Evolutionary conservation across 2,888 invertebrate genomes (phyloP), one percentile per base, ranked within the genome.

Genomic region (Altica lythri): DNA sequence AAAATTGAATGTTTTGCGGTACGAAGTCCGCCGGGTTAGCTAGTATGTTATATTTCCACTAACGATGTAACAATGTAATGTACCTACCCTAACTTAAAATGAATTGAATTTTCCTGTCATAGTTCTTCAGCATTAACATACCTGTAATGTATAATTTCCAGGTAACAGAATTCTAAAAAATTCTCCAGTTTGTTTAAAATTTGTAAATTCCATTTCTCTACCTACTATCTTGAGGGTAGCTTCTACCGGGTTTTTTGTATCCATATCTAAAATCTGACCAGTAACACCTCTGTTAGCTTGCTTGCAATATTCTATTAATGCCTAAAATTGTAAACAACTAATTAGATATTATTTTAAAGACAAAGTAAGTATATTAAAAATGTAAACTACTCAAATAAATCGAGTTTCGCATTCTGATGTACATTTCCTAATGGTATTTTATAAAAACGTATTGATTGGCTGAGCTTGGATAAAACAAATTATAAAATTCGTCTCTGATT

Each of bases 91-190:
- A n/a, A n/a, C n/a, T n/a, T n/a, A n/a, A n/a, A n/a, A n/a, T n/a
- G n/a, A n/a, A n/a, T n/a, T n/a, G n/a, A n/a, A n/a, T n/a, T n/a
- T n/a, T n/a, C n/a, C n/a, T n/a, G n/a, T n/a, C n/a, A n/a, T n/a
- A n/a, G n/a, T n/a, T n/a, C n/a, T 2, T 22, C 4, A 13, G 2
- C 5, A 19, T 18, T 6, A 47, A 17, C 32, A 35, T 66, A 81
- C 81, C 75, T 81, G 75, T 18, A 86, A 65, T 22, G 72, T 75
- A 70, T 86, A 86, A 17, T 70, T 68, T 55, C 86, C 86, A 1
- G 86, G 85, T 43, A 85, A 69, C 8, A 86, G 72, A 34, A 86
- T 77, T 62, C 85, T 78, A 84, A 84, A 86, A 72, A 81, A 86
- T 72, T 85, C 85, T 43, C 86, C 87, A 68, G 79, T 75, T 64